Evolutionary conservation across 2,797 vertebrate genomes (phyloP).

Genomic region (Poecile montanus): DNA sequence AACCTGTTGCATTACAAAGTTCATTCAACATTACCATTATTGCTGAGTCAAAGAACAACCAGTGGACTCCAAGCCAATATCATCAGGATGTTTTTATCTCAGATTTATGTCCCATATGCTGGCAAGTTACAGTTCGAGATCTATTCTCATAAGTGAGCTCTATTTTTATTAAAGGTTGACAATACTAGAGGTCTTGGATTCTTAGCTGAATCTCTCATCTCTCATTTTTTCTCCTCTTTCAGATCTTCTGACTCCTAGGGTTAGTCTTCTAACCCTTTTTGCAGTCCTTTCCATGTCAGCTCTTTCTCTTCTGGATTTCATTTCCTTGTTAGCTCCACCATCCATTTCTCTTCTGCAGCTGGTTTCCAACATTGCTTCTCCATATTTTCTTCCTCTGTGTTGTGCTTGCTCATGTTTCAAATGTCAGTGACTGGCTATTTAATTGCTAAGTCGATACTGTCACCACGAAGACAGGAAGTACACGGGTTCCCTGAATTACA

Average conservation of each 20-base stretch:
- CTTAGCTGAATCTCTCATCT: background rate
- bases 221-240: background rate
- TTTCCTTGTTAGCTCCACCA: background rate
- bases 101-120: background rate
- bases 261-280: background rate
- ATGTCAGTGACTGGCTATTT: background rate
- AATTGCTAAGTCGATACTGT: background rate
- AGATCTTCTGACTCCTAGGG: background rate
- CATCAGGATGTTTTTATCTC: background rate
- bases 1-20: background rate
- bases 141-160: background rate
- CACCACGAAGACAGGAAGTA: background rate
- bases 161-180: background rate
- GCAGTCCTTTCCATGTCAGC: background rate
- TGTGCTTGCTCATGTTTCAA: background rate
- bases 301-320: background rate
- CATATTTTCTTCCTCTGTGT: background rate
- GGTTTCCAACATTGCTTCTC: background rate
- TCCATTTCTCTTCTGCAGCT: background rate
- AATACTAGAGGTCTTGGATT: background rate
- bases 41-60: background rate
- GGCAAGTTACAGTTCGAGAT: background rate
- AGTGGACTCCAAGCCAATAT: background rate
- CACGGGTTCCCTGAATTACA: background rate
- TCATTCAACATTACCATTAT: background rate